A percentile compares a stretch with the other conserved stretches of the same genome.
These are phyloP conservation scores for Menidia menidia DNA, from an alignment of 2,797 vertebrate genomes.

Conservation along the genomic window DNA sequence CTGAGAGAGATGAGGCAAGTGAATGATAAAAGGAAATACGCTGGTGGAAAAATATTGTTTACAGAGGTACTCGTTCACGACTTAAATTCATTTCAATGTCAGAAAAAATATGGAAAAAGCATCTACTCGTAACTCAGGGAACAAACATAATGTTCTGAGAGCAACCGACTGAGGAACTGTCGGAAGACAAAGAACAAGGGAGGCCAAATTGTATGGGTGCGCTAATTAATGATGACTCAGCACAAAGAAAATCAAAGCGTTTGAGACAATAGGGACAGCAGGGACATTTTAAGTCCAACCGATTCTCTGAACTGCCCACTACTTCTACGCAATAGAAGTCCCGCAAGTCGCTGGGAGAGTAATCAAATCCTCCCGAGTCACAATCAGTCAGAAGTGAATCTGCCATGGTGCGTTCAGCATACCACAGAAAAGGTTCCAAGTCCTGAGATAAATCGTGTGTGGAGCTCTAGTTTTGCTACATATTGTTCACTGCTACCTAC, in stretches of 20 bases:
- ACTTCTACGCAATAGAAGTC: slow-evolving; percentile 25
- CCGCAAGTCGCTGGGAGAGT: slow-evolving; percentile 43
- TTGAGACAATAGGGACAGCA: slow-evolving; percentile 68
- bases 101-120: background rate
- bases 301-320: slow-evolving; percentile 31
- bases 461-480: slow-evolving; percentile 26
- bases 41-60: background rate
- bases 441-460: slow-evolving; percentile 5
- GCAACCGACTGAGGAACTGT: slow-evolving; percentile 22
- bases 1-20: background rate
- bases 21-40: background rate
- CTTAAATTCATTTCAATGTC: background rate
- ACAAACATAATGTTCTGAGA: background rate
- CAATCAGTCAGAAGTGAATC: slow-evolving; percentile 40
- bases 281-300: slow-evolving; percentile 63
- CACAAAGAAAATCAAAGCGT: slow-evolving; percentile 58
- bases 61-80: background rate
- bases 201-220: slow-evolving; percentile 49
- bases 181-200: slow-evolving; percentile 25
- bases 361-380: slow-evolving; percentile 59
- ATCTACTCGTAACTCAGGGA: slow-evolving; percentile 12
- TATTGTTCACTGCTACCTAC: background rate
- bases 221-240: slow-evolving; percentile 69
- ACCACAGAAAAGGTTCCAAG: background rate
- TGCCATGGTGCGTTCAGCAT: background rate